A percentile compares a stretch with the other conserved stretches of the same genome.
Conservation (phyloP, 2,888 invertebrate species). For the Drosophila barbarae region DNA sequence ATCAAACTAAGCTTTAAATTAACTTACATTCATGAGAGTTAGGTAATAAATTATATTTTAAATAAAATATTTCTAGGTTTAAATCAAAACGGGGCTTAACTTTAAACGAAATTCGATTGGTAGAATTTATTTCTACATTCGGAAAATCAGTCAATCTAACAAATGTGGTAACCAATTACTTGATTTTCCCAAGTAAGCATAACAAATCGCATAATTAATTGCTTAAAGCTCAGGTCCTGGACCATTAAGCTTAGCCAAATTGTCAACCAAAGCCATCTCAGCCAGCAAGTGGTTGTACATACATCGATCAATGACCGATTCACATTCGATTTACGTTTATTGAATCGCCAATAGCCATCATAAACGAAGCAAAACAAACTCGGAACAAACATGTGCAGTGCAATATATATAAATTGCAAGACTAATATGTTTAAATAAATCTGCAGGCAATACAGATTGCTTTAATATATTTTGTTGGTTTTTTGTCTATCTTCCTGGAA, state of each 20-base stretch:
- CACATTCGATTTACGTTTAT: conserved; percentile 28
- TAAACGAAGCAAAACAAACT: conserved; percentile 19
- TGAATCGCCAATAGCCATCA: conserved; percentile 17
- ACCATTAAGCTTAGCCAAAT: conserved; percentile 7
- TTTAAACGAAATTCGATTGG: neutral
- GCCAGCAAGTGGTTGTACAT: conserved; percentile 1
- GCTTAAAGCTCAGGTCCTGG: neutral
- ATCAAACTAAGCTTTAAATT: neutral
- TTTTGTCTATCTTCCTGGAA: neutral
- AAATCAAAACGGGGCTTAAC: neutral
- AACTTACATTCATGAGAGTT: neutral
- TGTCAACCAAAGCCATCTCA: conserved; percentile 7
- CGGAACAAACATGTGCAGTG: conserved; percentile 14
- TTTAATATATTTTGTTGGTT: conserved; percentile 65
- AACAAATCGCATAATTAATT: conserved; percentile 9
- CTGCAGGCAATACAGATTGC: conserved; percentile 62
- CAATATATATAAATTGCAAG: conserved; percentile 56
- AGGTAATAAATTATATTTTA: neutral
- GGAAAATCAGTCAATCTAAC: conserved; percentile 1
- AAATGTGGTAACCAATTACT: conserved; percentile 1
- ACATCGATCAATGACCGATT: conserved; percentile 31
- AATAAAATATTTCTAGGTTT: neutral
- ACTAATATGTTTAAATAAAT: conserved; percentile 69
- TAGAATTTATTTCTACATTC: neutral
- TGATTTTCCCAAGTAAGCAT: neutral